phyloP scores from a whole-genome alignment of 1,140 invertebrate genomes.

The Ceratina calcarata region DNA sequence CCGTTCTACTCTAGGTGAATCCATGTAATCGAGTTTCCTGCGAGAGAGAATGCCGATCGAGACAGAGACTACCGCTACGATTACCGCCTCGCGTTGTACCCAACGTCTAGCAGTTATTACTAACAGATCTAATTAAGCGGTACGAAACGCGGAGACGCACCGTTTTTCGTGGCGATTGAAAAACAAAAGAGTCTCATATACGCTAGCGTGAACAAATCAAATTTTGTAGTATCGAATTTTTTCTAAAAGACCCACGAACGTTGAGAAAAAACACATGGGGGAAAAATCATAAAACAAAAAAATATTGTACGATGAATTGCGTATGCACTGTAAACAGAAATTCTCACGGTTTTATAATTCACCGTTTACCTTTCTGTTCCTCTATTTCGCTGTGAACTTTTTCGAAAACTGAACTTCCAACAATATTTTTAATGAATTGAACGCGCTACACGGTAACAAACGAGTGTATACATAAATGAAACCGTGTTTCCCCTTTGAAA shows the following conservation, averaged over 20 bases:
- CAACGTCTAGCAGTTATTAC: conserved; percentile 41
- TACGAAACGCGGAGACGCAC: conserved; percentile 22
- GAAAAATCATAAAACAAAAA: background rate
- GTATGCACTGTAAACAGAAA: background rate
- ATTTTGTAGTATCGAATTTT: conserved; percentile 50
- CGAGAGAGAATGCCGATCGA: background rate
- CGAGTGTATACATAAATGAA: background rate
- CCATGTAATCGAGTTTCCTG: background rate
- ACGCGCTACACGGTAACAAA: background rate
- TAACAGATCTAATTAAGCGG: conserved; percentile 26
- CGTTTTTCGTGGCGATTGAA: background rate
- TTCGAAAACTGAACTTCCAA: background rate
- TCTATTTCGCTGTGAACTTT: background rate
- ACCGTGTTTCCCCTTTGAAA: background rate
- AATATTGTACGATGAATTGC: conserved; percentile 9
- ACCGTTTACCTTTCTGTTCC: background rate
- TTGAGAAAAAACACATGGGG: background rate
- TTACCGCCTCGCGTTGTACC: conserved; percentile 22
- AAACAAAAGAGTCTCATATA: conserved; percentile 15
- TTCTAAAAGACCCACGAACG: conserved; percentile 30
- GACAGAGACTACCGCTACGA: background rate
- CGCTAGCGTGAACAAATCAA: conserved; percentile 53
- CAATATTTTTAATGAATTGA: background rate
- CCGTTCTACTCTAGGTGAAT: conserved; percentile 24
- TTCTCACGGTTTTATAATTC: background rate